phyloP scores from a whole-genome alignment of 2,797 vertebrate genomes.

The Leptodactylus fallax region DNA sequence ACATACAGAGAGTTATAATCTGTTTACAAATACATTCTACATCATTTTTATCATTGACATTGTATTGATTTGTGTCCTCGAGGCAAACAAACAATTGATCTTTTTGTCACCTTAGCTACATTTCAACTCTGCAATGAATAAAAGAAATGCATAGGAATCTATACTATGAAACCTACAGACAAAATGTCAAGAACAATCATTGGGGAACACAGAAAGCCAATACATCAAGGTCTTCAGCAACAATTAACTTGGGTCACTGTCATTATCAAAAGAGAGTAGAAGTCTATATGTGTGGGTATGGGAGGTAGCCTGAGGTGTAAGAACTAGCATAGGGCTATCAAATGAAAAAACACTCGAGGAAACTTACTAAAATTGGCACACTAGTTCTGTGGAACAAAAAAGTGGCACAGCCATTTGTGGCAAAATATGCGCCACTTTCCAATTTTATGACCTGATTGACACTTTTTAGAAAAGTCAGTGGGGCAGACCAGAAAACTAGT shows the following conservation, averaged over 20 bases:
- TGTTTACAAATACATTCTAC: background rate
- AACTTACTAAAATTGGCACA: too few species aligned
- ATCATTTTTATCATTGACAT: background rate
- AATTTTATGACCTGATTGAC: too few species aligned
- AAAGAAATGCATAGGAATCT: background rate
- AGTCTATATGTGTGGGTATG: too few species aligned
- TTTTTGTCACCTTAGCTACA: background rate
- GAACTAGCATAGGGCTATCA: background rate
- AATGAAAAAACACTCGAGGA: too few species aligned
- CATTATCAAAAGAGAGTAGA: background rate
- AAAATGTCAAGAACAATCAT: background rate
- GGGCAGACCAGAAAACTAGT: too few species aligned
- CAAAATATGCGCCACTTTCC: too few species aligned
- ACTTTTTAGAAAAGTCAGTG: too few species aligned
- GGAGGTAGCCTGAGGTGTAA: background rate
- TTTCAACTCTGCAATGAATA: background rate
- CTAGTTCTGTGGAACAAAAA: too few species aligned
- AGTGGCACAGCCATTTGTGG: too few species aligned
- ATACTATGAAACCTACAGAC: background rate
- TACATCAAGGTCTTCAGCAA: background rate
- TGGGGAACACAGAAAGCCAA: background rate
- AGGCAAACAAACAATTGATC: constrained; percentile 4
- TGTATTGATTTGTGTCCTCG: background rate
- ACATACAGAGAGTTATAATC: background rate
- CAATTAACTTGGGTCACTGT: background rate